These are phyloP conservation scores for Cybosia mesomella DNA, from an alignment of 2,888 invertebrate species.

Conservation along the genomic window DNA sequence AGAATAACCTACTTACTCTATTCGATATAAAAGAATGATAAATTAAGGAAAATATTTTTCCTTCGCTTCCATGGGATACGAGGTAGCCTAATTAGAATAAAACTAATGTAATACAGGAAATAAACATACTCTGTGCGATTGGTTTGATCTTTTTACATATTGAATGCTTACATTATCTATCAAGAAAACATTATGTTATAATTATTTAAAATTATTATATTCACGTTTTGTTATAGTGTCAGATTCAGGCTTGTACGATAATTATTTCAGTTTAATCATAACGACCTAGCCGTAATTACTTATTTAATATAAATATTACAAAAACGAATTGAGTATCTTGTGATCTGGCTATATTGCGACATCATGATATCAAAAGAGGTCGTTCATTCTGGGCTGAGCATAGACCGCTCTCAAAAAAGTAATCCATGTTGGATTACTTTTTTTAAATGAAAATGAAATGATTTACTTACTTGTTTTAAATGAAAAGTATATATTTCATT, in stretches of 20 bases:
- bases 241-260: background rate
- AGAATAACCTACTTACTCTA: background rate
- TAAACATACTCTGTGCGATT: background rate
- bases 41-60: background rate
- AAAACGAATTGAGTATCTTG: conserved; percentile 1
- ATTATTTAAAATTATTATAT: background rate
- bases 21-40: background rate
- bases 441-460: no score
- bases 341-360: background rate
- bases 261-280: background rate
- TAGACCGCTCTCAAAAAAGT: background rate
- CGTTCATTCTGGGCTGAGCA: background rate
- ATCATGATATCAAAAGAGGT: background rate
- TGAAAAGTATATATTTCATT: background rate
- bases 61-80: background rate
- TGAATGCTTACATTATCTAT: background rate
- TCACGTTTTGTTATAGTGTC: background rate
- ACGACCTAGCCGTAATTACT: background rate
- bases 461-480: no score
- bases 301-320: background rate
- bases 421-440: no score
- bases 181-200: background rate
- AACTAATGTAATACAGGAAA: background rate
- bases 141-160: background rate
- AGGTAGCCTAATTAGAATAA: background rate